Conservation (phyloP, 2,797 vertebrate species). For the Melanotaenia nigrans region DNA sequence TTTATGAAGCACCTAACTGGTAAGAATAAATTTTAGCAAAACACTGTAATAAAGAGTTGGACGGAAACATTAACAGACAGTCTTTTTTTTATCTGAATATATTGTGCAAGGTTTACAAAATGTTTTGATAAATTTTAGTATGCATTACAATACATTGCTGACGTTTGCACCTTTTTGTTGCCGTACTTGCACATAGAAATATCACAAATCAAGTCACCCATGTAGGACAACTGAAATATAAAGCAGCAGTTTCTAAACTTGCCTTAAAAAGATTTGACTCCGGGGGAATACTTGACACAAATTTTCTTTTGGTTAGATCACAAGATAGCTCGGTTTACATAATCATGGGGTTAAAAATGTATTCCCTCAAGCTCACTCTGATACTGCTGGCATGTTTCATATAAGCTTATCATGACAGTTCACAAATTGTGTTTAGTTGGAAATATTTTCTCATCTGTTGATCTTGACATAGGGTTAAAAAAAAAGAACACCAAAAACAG, state of each 20-base stretch:
- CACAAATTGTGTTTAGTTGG: not conserved
- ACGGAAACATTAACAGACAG: not conserved
- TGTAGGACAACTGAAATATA: not conserved
- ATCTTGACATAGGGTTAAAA: not conserved
- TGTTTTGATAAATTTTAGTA: not conserved
- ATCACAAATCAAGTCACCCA: not conserved
- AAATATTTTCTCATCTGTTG: constrained; percentile 17
- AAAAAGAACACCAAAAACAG: constrained; percentile 20
- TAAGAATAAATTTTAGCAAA: constrained; percentile 17
- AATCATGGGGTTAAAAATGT: not conserved
- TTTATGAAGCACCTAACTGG: not conserved
- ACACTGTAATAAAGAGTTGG: not conserved
- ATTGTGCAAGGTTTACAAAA: constrained; percentile 17
- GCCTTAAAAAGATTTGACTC: not conserved
- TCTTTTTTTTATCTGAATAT: constrained; percentile 19
- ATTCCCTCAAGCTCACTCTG: too few species aligned
- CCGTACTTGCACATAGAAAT: not conserved
- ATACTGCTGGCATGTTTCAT: not conserved
- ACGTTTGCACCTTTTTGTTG: not conserved
- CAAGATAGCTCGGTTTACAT: not conserved
- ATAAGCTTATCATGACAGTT: not conserved
- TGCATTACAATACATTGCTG: not conserved
- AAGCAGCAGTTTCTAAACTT: not conserved
- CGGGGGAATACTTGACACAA: not conserved
- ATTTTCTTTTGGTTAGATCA: constrained; percentile 10